Conservation (phyloP, 2,888 invertebrate genomes). For the Alcis repandata region DNA sequence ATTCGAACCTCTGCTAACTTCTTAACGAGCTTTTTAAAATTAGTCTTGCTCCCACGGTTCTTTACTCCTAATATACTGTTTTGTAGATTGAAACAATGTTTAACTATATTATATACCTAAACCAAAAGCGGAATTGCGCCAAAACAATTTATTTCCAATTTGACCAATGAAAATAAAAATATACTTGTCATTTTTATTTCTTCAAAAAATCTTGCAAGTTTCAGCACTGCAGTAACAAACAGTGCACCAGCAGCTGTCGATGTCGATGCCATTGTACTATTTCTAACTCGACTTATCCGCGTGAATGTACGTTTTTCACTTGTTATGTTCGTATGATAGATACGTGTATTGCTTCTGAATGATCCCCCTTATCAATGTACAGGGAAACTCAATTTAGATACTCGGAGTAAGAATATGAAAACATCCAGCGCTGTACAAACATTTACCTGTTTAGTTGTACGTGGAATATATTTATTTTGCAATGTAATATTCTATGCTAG, state of each 20-base stretch:
- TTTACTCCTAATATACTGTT: too few species aligned
- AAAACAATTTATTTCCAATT: too few species aligned
- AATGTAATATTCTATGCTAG: too few species aligned
- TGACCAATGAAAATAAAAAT: too few species aligned
- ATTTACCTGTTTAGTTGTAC: slow-evolving; percentile 3
- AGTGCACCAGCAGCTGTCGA: slow-evolving; percentile 38
- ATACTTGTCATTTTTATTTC: too few species aligned
- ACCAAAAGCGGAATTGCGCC: too few species aligned
- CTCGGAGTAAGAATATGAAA: slow-evolving; percentile 8
- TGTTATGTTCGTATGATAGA: slow-evolving; percentile 68
- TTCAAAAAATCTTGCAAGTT: background rate
- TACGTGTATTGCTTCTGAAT: slow-evolving; percentile 62
- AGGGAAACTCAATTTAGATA: slow-evolving; percentile 30
- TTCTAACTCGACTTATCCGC: slow-evolving; percentile 59
- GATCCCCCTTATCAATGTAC: slow-evolving; percentile 12
- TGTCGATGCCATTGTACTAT: slow-evolving; percentile 46
- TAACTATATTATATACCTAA: too few species aligned
- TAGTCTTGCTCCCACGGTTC: too few species aligned
- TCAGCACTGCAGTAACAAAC: slow-evolving; percentile 7
- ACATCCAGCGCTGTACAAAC: background rate
- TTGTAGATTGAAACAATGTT: too few species aligned
- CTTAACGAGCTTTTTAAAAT: too few species aligned
- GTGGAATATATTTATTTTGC: too few species aligned
- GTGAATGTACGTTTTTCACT: slow-evolving; percentile 64
- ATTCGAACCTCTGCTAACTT: too few species aligned